These are phyloP conservation scores for Osmerus eperlanus DNA, from an alignment of 2,113 vertebrate species.

Conservation along the genomic window DNA sequence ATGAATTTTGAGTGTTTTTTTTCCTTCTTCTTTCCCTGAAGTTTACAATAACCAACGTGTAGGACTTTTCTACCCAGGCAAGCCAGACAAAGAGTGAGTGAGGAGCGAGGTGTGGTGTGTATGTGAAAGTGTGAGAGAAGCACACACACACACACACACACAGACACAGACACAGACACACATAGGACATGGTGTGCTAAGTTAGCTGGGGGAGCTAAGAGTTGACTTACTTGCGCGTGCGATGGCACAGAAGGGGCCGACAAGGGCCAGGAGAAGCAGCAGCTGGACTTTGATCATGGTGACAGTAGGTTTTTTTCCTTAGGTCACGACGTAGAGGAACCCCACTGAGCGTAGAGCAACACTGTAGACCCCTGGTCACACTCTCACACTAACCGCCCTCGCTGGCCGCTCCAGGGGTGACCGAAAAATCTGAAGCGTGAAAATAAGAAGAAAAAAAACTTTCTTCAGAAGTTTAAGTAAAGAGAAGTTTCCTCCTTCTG, in stretches of 20 bases:
- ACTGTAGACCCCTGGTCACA: constrained; percentile 29
- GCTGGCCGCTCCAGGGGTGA: constrained; percentile 20
- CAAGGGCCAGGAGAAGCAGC: constrained; percentile 65
- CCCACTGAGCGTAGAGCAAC: constrained; percentile 44
- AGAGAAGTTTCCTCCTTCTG: not conserved
- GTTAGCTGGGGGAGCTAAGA: constrained; percentile 21
- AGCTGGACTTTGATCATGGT: constrained; percentile 59
- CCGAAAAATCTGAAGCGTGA: constrained; percentile 3
- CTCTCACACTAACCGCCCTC: constrained; percentile 26
- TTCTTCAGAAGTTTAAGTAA: not conserved
- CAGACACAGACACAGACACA: not conserved
- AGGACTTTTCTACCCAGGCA: constrained; percentile 25
- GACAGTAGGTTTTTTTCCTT: constrained; percentile 31
- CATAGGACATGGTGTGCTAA: constrained; percentile 54
- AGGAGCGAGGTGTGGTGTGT: constrained; percentile 36
- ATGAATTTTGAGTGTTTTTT: too few species aligned
- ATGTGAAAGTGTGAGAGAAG: constrained; percentile 13
- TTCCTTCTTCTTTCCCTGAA: too few species aligned
- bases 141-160: not conserved
- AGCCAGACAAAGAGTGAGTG: constrained; percentile 60
- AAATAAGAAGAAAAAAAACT: not conserved
- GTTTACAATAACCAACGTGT: too few species aligned
- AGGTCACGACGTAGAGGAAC: constrained; percentile 30
- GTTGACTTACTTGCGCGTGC: constrained; percentile 66
- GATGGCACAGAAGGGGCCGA: constrained; percentile 56